Evolutionary conservation across 2,113 vertebrate species (phyloP), one percentile per base, ranked within the genome.

Genomic region (Catharus minimus): DNA sequence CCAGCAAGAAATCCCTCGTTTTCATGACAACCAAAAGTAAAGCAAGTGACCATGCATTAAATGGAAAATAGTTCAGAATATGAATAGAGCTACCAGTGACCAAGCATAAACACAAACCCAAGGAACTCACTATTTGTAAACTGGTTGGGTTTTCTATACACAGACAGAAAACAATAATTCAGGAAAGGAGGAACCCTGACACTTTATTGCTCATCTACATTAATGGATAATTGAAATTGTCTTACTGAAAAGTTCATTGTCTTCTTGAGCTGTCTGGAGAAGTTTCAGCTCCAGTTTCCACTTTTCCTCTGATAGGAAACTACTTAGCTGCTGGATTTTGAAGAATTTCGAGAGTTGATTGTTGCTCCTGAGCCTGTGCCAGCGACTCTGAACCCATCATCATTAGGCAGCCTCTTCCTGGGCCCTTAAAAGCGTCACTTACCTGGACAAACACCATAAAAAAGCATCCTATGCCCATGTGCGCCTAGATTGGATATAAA

Each of bases 91-190:
- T 92, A 97, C 96, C 94, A 98, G 97, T 97, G 96, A 96, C 95
- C 91, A 85, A 97, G 94, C 85, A 95, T 97, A 98, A 98, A 98
- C 97, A 98, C 97, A 98, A 98, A 95, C 94, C 82, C 95, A 96
- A 76, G 93, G 79, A 94, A 97, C 96, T 96, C 91, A 82, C 39
- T 91, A 68, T 89, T 91, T 93, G 83, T 83, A 89, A 67, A 69
- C 68, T 71, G 44, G 50, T 47, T 68, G 79, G 6, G 52, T 79
- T 86, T 92, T 60, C 56, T 43, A 43, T 20, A 60, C 16, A 39
- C 13, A 52, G 50, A 28, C 9, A 52, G 21, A 46, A 65, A 65
- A 33, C 14, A 23, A 41, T 5, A 28, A 4, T 7, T 10, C 23
- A 69, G 30, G 24, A 26, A 47, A 36, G 41, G 15, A 39, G 36